phyloP scores from a whole-genome alignment of 2,888 invertebrate genomes.

The Agriopis aurantiaria region DNA sequence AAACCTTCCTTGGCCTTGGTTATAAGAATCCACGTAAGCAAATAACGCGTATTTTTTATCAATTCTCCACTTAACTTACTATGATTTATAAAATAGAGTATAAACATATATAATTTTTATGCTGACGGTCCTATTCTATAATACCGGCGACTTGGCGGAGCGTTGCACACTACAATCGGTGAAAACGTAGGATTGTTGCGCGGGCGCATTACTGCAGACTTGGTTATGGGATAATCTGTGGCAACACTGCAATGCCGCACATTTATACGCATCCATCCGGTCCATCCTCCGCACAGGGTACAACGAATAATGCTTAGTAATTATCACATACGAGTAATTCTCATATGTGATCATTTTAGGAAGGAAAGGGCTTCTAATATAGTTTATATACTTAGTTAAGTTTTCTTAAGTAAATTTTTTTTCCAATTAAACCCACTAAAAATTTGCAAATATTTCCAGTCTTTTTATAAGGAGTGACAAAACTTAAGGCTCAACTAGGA shows the following conservation, averaged over 20 bases:
- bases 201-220: slow-evolving; percentile 53
- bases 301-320: slow-evolving; percentile 22
- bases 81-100: not conserved
- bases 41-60: not conserved
- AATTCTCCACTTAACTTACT: not conserved
- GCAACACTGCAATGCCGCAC: slow-evolving; percentile 14
- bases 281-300: not conserved
- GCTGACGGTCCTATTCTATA: slow-evolving; percentile 57
- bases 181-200: slow-evolving; percentile 69
- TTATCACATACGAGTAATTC: not conserved
- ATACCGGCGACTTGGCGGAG: slow-evolving; percentile 47
- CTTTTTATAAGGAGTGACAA: no score
- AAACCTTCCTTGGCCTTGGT: slow-evolving; percentile 6
- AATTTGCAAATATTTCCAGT: no score
- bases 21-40: not conserved
- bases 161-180: slow-evolving; percentile 64
- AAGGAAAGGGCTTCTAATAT: no score
- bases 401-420: no score
- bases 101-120: slow-evolving; percentile 33
- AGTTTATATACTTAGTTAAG: no score
- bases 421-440: no score
- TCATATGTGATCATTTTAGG: no score
- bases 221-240: slow-evolving; percentile 29
- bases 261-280: slow-evolving; percentile 15
- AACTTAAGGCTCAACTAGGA: no score